Conservation (phyloP, 2,113 vertebrate species). For the Phocoena sinus region DNA sequence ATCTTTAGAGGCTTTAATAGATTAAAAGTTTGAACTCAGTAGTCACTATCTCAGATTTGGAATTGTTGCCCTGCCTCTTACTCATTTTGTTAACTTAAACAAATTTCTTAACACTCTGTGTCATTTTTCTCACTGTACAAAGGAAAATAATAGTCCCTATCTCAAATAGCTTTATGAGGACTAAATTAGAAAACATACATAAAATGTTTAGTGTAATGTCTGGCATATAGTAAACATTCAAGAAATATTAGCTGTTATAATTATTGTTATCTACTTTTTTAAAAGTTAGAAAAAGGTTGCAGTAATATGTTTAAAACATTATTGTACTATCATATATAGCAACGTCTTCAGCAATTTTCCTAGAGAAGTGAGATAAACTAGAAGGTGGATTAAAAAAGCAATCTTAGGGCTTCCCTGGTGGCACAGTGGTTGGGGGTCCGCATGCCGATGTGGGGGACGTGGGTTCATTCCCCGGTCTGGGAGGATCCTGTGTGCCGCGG, state of each 20-base stretch:
- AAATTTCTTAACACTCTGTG: neutral
- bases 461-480: no score
- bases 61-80: neutral
- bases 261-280: neutral
- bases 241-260: neutral
- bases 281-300: neutral
- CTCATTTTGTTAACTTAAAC: neutral
- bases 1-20: neutral
- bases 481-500: rapidly evolving
- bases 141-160: neutral
- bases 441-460: no score
- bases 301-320: neutral
- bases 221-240: neutral
- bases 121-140: neutral
- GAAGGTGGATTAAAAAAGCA: neutral
- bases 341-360: neutral
- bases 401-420: neutral
- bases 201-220: neutral
- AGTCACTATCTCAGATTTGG: neutral
- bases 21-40: neutral
- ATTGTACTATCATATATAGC: neutral
- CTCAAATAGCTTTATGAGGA: neutral
- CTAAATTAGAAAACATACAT: neutral
- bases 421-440: no score
- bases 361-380: neutral